Evolutionary conservation across 1,140 invertebrate species (phyloP), one percentile per base, ranked within the genome.

Genomic region (Geopemphigus sp.): DNA sequence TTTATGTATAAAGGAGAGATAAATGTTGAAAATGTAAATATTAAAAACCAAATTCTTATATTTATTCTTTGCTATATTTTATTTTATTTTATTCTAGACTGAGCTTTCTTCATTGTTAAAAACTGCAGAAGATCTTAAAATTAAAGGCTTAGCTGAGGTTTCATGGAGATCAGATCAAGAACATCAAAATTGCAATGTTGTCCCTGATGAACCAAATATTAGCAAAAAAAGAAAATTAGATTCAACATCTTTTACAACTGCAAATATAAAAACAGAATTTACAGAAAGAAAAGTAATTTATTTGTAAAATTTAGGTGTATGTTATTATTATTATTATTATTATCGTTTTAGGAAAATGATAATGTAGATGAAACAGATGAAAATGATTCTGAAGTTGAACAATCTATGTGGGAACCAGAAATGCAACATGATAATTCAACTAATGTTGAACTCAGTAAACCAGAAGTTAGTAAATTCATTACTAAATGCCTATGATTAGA

Each of bases 1-100:
- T 97, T 96, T 85, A 97, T 97, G 94, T 97, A 97, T 86, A 94
- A 94, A 85, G 95, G 95, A 82, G 95, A 97, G 89, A 96, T 97
- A 84, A 96, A 95, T 88, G 94, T 97, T 81, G 93, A 95, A 85
- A 94, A 95, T 87, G 93, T 94, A 87, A 92, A 91, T 91, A 83
- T 26, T 47, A 8, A 39, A 12, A 4, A 1, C 45, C 29, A 57
- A 0, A 68, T 26, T 59, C 8, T 68, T 39, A 8, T 50, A 29
- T 17, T 22, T 66, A 15, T 70, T 57, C 57, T 57, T 15, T 54
- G 54, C 0, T 68, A 6, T 22, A n/a, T 24, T 50, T 47, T 61
- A 47, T 54, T 83, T 80, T 81, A n/a, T n/a, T n/a, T n/a, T 53
- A 45, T 87, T 87, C 11, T 85, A 95, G 91, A 91, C 92, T 70